phyloP scores from a whole-genome alignment of 37 sponge, comb jelly and placozoan species.

The Bolinopsis microptera region DNA sequence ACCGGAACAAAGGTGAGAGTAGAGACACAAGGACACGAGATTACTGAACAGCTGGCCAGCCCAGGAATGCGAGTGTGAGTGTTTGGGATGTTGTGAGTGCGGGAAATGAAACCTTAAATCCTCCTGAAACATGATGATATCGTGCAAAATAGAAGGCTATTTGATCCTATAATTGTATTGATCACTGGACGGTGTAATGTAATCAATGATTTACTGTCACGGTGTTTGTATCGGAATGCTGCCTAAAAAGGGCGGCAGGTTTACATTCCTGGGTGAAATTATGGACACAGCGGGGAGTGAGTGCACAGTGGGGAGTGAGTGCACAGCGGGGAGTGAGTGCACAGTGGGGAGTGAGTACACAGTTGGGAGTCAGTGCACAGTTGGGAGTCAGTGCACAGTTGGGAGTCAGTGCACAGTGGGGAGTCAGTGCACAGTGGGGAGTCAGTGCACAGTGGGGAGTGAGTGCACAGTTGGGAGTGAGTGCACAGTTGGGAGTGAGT shows the following conservation, averaged over 20 bases:
- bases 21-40: background rate
- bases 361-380: too few relatives aligned
- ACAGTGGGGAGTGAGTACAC: too few relatives aligned
- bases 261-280: too few relatives aligned
- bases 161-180: background rate
- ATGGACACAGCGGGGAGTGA: too few relatives aligned
- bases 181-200: background rate
- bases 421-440: too few relatives aligned
- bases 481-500: too few relatives aligned
- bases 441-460: too few relatives aligned
- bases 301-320: too few relatives aligned
- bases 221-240: background rate
- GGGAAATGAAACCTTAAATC: background rate
- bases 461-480: too few relatives aligned
- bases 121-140: background rate
- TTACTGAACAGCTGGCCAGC: background rate
- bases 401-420: too few relatives aligned
- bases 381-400: too few relatives aligned
- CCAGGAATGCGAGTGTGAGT: background rate
- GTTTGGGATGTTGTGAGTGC: background rate
- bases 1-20: background rate
- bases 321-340: too few relatives aligned
- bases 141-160: background rate
- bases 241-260: background rate
- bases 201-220: background rate